Conservation (phyloP, 2,113 vertebrate genomes). For the Pelobates fuscus region DNA sequence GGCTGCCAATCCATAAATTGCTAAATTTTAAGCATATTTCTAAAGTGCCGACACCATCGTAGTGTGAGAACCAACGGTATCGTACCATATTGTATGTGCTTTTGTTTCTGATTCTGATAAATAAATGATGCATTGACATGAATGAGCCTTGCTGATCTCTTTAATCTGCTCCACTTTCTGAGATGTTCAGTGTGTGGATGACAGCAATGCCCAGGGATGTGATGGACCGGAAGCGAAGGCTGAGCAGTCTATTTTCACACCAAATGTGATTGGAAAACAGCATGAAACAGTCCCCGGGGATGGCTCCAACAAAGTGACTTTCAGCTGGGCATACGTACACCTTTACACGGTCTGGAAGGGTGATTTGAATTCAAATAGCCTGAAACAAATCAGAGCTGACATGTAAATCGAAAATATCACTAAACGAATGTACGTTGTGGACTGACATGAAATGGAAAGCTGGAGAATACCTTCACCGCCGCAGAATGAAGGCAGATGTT, state of each 20-base stretch:
- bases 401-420: constrained; percentile 14
- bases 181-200: not conserved
- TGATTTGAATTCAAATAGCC: constrained; percentile 21
- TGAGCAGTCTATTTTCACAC: not conserved
- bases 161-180: too few relatives aligned
- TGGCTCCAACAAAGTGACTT: constrained; percentile 3
- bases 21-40: too few relatives aligned
- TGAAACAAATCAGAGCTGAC: constrained; percentile 28
- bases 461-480: not conserved
- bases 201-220: not conserved
- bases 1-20: too few relatives aligned
- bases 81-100: too few relatives aligned
- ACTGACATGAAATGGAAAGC: constrained; percentile 4
- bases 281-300: not conserved
- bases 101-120: too few relatives aligned
- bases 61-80: too few relatives aligned
- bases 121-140: too few relatives aligned
- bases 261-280: not conserved
- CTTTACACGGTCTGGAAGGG: not conserved
- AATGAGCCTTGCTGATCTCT: too few relatives aligned
- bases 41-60: too few relatives aligned
- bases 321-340: not conserved
- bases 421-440: not conserved
- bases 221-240: not conserved
- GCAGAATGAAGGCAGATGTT: not conserved